Conservation (phyloP, 2,888 invertebrate genomes). For the Ophion costatus region DNA sequence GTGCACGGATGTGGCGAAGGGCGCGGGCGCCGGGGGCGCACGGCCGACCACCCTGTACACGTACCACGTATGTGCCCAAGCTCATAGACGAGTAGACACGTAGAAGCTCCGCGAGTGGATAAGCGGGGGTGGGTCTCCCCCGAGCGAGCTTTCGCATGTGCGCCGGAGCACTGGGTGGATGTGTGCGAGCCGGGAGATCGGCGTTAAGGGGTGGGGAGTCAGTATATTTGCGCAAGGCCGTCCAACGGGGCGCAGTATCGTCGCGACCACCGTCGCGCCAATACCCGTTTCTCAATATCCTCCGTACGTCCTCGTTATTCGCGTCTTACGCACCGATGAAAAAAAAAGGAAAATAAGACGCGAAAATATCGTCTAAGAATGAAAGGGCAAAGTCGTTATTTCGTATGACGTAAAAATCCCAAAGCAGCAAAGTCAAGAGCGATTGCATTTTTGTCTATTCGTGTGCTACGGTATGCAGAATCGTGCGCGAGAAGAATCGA, state of each 20-base stretch:
- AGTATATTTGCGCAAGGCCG: slow-evolving; percentile 83
- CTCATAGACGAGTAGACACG: slow-evolving; percentile 10
- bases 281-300: slow-evolving; percentile 68
- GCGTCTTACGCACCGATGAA: slow-evolving; percentile 42
- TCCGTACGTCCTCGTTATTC: slow-evolving; percentile 39
- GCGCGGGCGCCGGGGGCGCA: slow-evolving; percentile 45
- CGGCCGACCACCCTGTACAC: background rate
- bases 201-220: slow-evolving; percentile 78
- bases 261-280: slow-evolving; percentile 82
- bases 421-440: background rate
- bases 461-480: background rate
- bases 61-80: background rate
- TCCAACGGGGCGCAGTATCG: slow-evolving; percentile 83
- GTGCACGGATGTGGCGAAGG: slow-evolving; percentile 34
- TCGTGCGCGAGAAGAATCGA: background rate
- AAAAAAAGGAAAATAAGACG: background rate
- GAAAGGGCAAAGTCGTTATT: background rate
- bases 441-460: slow-evolving; percentile 54
- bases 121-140: slow-evolving; percentile 50
- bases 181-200: slow-evolving; percentile 47
- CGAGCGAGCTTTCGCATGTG: slow-evolving; percentile 3
- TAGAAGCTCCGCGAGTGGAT: slow-evolving; percentile 26
- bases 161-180: slow-evolving; percentile 7
- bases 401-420: background rate
- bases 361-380: background rate